These are phyloP conservation scores for Suricata suricatta DNA, from an alignment of 2,113 vertebrate species.

Conservation along the genomic window DNA sequence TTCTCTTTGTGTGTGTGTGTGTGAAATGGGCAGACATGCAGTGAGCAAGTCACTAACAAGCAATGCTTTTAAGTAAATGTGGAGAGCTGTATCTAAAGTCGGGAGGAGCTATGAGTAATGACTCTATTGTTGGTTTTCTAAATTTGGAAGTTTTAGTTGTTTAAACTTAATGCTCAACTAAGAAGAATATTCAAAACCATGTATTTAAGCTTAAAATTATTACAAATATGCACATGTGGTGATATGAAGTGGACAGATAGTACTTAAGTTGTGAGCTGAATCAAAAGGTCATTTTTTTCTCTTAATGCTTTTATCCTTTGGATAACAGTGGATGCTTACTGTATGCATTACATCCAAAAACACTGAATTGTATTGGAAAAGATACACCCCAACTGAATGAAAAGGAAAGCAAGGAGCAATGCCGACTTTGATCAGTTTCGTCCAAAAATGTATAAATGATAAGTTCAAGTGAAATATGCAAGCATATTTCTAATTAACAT, in stretches of 20 bases:
- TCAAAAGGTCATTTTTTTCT: not conserved
- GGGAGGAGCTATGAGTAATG: not conserved
- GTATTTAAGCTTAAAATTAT: not conserved
- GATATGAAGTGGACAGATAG: not conserved
- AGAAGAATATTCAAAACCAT: not conserved
- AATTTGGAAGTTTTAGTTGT: constrained; percentile 33
- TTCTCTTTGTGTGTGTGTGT: not conserved
- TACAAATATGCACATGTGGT: not conserved
- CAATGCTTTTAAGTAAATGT: constrained; percentile 31
- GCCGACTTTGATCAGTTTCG: not conserved
- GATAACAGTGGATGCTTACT: not conserved
- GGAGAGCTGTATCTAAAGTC: constrained; percentile 19
- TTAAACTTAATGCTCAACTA: not conserved
- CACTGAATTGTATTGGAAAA: not conserved
- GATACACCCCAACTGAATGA: not conserved
- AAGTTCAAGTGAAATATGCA: not conserved
- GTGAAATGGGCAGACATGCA: constrained; percentile 39
- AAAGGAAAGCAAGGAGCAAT: not conserved
- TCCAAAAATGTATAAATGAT: not conserved
- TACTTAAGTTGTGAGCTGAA: not conserved
- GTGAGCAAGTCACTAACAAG: constrained; percentile 38
- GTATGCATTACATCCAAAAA: not conserved
- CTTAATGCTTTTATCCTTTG: not conserved
- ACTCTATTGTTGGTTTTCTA: constrained; percentile 33
- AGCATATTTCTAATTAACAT: constrained; percentile 1